Conservation (phyloP, 2,797 vertebrate species). For the Myioborus miniatus region DNA sequence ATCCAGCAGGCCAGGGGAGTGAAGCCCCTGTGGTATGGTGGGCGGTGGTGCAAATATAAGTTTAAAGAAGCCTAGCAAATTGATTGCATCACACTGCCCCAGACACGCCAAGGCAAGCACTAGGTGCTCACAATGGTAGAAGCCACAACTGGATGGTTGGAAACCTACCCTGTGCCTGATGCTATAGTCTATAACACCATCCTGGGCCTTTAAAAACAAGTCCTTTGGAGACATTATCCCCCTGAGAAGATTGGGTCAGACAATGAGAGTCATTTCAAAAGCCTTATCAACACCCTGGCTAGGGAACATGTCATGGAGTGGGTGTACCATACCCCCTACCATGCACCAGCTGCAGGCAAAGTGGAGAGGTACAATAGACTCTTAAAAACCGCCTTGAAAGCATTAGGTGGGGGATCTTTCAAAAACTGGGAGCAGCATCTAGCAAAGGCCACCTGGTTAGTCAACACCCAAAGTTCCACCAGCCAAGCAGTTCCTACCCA, state of each 20-base stretch:
- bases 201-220: neutral
- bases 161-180: neutral
- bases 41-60: fast-evolving
- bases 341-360: neutral
- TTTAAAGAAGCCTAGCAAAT: neutral
- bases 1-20: fast-evolving
- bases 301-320: neutral
- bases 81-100: neutral
- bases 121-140: neutral
- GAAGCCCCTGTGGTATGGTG: no score
- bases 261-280: neutral
- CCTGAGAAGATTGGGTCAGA: neutral
- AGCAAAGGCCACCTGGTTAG: neutral
- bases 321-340: no score
- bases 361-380: neutral
- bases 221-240: fast-evolving
- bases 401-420: neutral
- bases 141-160: fast-evolving
- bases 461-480: neutral
- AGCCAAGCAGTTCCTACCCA: neutral
- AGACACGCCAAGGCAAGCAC: fast-evolving
- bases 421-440: neutral
- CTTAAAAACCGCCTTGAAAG: neutral
- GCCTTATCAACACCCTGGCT: neutral
- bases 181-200: fast-evolving